Evolutionary conservation across 2,797 vertebrate species (phyloP), one percentile per base, ranked within the genome.

Genomic region (Pangasius djambal): DNA sequence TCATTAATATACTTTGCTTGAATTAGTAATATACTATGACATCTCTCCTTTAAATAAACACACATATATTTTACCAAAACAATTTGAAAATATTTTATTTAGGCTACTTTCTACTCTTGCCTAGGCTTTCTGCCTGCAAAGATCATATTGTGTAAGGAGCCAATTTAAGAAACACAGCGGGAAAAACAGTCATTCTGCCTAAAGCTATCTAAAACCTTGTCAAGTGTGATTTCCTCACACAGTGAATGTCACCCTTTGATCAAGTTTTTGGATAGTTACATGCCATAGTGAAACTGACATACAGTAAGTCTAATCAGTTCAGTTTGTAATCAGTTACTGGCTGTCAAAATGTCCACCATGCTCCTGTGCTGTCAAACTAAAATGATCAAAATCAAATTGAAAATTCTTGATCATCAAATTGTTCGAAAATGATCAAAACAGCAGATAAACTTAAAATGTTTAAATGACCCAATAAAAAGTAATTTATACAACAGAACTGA

Each of bases 241-340:
- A 78, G 15, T 78, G 15, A 78, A 78, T 78, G n/a, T 20, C 75
- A 78, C 7, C 16, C n/a, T 78, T 52, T 78, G 6, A 78, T 78
- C 75, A 78, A 9, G 50, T 31, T 55, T n/a, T 9, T 52, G n/a
- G 28, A 52, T 55, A 78, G 3, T 50, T 55, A 78, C 15, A 7
- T 52, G 48, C 28, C 75, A 31, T n/a, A 16, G 6, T 28, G 44
- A 50, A 77, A 50, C 31, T 72, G 74, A 28, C 22, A n/a, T 40
- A 44, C 44, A 44, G 44, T 44, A 48, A 75, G n/a, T 57, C 4
- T 50, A 34, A 79, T 57, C 37, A 22, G 18, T 59, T 81, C 8
- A 22, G n/a, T 57, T 57, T 48, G 18, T 18, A 79, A 20, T 57
- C 3, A 57, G 18, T 34, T 31, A 31, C 75, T 31, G n/a, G 10